Conservation (phyloP, 2,797 vertebrate genomes). For the Melanogrammus aeglefinus region DNA sequence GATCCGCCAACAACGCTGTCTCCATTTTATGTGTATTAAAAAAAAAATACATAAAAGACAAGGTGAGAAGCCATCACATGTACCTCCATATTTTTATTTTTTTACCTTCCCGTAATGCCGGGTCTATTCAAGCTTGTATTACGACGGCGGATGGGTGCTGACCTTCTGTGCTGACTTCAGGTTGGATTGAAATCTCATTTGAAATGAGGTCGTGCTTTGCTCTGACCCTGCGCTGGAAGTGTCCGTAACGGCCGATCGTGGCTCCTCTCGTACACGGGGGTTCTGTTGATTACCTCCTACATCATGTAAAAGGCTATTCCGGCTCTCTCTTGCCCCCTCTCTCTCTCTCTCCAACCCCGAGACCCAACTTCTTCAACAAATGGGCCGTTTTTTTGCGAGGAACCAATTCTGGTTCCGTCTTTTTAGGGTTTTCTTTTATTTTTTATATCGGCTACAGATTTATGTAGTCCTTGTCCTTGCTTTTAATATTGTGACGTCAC, state of each 20-base stretch:
- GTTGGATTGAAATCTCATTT: not conserved
- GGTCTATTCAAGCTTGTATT: not conserved
- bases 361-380: not conserved
- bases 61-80: not conserved
- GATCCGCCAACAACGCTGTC: not conserved
- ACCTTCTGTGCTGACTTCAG: slow-evolving; percentile 1
- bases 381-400: not conserved
- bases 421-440: not conserved
- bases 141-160: not conserved
- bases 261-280: not conserved
- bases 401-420: not conserved
- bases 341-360: not conserved
- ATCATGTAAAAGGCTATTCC: not conserved
- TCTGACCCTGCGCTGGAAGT: not conserved
- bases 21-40: not conserved
- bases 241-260: not conserved
- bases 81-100: not conserved
- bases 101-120: not conserved
- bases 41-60: not conserved
- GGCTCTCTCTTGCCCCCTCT: not conserved
- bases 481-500: not conserved
- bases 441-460: not conserved
- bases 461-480: not conserved
- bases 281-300: slow-evolving; percentile 1
- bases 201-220: not conserved